Base-by-base conservation (phyloP, 2,888 invertebrate species). In the Beris morrisii region DNA sequence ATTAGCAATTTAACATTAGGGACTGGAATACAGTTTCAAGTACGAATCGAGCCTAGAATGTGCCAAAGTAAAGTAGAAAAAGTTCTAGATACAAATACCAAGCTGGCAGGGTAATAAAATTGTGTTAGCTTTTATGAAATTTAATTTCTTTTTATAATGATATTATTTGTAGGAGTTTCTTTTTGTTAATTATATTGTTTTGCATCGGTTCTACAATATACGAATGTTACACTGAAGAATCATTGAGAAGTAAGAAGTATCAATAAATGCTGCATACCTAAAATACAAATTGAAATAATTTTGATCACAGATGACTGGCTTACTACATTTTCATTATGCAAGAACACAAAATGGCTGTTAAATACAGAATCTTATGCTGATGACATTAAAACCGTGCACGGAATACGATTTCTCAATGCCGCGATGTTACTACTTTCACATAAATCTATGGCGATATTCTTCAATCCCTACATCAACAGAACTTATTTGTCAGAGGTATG, bases 371-470 rank as follows among this genome's bases (percentile, higher is more conserved):
- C 83, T 48, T 74, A 82, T 0, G 74, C 82, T 1, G 83, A 83
- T 15, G 88, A 89, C 71, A 86, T 89, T 55, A 81, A 84, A 59
- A 82, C 85, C 0, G 83, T 89, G 0, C 89, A 89, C 75, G 88
- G 88, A 15, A 85, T 89, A 45, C 79, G 89, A 67, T 85, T 85
- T 67, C 72, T 88, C 5, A 89, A 88, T 73, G 88, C 88, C 1
- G 54, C 85, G 5, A 83, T 88, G 82, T 75, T 89, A 67, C 75
- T 89, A 7, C 73, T 86, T 4, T 84, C 88, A 0, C 89, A 89
- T 75, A 89, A 89, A 75, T 87, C 87, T n/a, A 86, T 89, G 86
- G 88, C 89, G 1, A 75, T 87, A 64, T 87, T 88, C 73, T 89
- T 87, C 72, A 83, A 85, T 73, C 87, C 88, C 3, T 89, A 86